phyloP scores from a whole-genome alignment of 1,140 invertebrate genomes.

The Drosophila hydei region DNA sequence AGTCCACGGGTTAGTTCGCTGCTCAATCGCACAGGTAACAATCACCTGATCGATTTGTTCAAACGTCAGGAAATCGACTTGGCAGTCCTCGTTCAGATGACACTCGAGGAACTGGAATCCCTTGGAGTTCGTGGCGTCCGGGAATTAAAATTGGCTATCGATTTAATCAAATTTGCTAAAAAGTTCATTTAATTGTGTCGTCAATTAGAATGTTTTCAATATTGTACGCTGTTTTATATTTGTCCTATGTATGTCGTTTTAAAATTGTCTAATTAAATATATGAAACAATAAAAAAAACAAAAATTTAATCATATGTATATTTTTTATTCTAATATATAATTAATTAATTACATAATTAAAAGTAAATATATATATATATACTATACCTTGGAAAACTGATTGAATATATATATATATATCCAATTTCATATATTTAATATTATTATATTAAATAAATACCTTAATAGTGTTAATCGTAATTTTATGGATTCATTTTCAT shows the following conservation, averaged over 20 bases:
- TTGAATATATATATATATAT: too few relatives aligned
- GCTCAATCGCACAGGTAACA: slow-evolving; percentile 54
- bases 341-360: too few relatives aligned
- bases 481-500: too few relatives aligned
- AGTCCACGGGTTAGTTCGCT: slow-evolving; percentile 60
- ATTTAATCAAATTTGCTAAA: slow-evolving; percentile 60
- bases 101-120: slow-evolving; percentile 59
- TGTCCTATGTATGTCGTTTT: neutral
- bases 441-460: too few relatives aligned
- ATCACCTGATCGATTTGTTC: slow-evolving; percentile 57
- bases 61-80: slow-evolving; percentile 66
- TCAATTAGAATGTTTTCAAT: neutral
- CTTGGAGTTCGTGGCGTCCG: slow-evolving; percentile 55
- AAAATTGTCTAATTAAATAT: neutral
- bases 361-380: too few relatives aligned
- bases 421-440: too few relatives aligned
- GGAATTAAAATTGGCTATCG: slow-evolving; percentile 52
- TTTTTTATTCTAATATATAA: too few relatives aligned
- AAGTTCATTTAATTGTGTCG: slow-evolving; percentile 43
- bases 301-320: too few relatives aligned
- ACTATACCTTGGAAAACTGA: too few relatives aligned
- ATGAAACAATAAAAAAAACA: too few relatives aligned
- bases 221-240: neutral
- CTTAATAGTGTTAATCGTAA: too few relatives aligned
- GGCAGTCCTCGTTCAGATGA: slow-evolving; percentile 60